Evolutionary conservation across 1,140 invertebrate species (phyloP), one percentile per base, ranked within the genome.

Genomic region (Calycopis cecrops): DNA sequence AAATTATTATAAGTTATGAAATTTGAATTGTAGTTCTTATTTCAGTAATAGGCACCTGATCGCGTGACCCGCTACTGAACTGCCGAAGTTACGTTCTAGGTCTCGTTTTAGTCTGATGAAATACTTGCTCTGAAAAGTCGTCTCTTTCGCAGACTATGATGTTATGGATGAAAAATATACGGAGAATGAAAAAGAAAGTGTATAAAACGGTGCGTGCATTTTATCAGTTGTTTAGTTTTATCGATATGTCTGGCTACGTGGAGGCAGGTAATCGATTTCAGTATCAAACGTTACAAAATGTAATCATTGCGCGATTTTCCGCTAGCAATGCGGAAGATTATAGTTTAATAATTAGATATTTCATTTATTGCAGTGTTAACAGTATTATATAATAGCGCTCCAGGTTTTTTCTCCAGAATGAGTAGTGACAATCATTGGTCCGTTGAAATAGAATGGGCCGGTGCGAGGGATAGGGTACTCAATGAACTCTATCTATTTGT

Each of bases 101-200:
- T 40, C 40, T 44, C 40, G 16, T 44, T 44, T 44, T 44, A 44
- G 40, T 44, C 40, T 16, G 14, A 44, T 44, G 6, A 44, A 44
- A 40, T 40, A 44, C 16, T 44, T 17, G 40, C 40, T 14, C 6
- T 16, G 40, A 12, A 0, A 44, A 44, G 40, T 44, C 40, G 40
- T 44, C 40, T 6, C 40, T 44, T 14, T 14, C 14, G 9, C 21
- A 3, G 21, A 44, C n/a, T 16, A 44, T 44, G 14, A 4, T 16
- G 38, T 14, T 40, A n/a, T n/a, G n/a, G 11, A 76, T 75, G 76
- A 82, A 76, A 73, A 72, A 69, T 60, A 64, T 72, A 56, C 63
- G 62, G 52, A 70, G 71, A 56, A 57, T 59, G 56, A 82, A 79
- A 75, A 78, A 67, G 73, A 82, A 76, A 75, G 63, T 71, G 57